A percentile compares a stretch with the other conserved stretches of the same genome.
Conservation (phyloP, 2,888 invertebrate species). For the Caenorhabditis afra region DNA sequence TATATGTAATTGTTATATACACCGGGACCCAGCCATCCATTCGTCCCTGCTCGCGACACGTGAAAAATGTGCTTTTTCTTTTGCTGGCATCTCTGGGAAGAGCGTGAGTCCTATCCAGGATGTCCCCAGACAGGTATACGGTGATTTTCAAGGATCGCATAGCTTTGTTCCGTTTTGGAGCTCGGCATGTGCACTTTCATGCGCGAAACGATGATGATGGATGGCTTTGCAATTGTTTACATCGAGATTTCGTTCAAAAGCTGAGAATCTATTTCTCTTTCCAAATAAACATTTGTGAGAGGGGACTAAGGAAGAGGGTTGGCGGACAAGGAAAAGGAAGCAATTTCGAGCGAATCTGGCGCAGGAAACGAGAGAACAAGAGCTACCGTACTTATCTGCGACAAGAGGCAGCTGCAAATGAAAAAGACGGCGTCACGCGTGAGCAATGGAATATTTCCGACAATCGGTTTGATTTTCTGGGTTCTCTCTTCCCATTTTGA, state of each 20-base stretch:
- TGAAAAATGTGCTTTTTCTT: constrained; percentile 54
- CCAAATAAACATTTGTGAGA: constrained; percentile 26
- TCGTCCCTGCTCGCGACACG: constrained; percentile 40
- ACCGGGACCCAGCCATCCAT: constrained; percentile 51
- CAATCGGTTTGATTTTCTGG: too few relatives aligned
- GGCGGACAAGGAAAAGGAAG: neutral
- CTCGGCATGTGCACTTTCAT: constrained; percentile 27
- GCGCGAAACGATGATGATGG: constrained; percentile 50
- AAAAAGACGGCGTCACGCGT: too few relatives aligned
- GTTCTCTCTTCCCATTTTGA: neutral
- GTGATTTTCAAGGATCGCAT: neutral
- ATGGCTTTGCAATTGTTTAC: constrained; percentile 49
- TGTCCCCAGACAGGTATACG: constrained; percentile 23
- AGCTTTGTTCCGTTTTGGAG: too few relatives aligned
- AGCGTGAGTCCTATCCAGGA: constrained; percentile 7
- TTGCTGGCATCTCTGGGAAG: neutral
- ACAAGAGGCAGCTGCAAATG: neutral
- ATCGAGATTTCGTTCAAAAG: constrained; percentile 24
- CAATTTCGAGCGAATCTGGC: neutral
- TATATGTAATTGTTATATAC: constrained; percentile 59
- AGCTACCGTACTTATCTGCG: constrained; percentile 1
- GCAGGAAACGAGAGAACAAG: neutral
- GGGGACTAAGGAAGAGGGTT: neutral
- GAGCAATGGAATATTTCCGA: too few relatives aligned
- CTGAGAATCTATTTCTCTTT: constrained; percentile 3